Conservation (phyloP, 2,888 invertebrate genomes). For the Apamea crenata region DNA sequence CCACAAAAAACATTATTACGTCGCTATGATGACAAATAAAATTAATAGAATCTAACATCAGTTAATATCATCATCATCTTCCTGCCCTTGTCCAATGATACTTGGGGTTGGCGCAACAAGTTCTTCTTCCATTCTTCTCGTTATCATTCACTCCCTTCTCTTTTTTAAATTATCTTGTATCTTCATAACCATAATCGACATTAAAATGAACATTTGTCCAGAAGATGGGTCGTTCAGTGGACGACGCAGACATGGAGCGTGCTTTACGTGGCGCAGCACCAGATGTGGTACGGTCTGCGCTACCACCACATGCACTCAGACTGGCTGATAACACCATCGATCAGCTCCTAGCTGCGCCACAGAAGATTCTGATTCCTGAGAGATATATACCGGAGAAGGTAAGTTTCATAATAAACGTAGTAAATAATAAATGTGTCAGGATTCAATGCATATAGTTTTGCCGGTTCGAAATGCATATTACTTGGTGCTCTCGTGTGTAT, state of each 20-base stretch:
- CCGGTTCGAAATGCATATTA: not conserved
- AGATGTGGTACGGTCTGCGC: slow-evolving; percentile 96
- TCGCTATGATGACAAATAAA: not conserved
- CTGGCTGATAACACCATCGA: slow-evolving; percentile 96
- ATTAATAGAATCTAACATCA: too few relatives aligned
- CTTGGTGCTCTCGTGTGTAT: not conserved
- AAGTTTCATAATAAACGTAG: slow-evolving; percentile 33
- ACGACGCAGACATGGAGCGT: slow-evolving; percentile 96
- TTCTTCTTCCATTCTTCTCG: not conserved
- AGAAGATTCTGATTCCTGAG: slow-evolving; percentile 97
- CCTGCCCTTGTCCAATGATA: not conserved
- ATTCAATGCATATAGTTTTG: not conserved
- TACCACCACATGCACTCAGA: slow-evolving; percentile 88
- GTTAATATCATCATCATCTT: not conserved
- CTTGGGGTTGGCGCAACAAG: not conserved
- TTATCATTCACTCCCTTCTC: not conserved
- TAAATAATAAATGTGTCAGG: not conserved
- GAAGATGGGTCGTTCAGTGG: slow-evolving; percentile 92
- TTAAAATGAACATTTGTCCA: slow-evolving; percentile 52
- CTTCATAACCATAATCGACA: not conserved
- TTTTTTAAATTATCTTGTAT: not conserved
- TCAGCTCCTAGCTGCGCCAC: slow-evolving; percentile 95
- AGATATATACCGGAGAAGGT: slow-evolving; percentile 97
- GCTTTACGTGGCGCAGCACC: slow-evolving; percentile 94
- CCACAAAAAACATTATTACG: not conserved